phyloP scores from a whole-genome alignment of 2,888 invertebrate species.

The Campoletis raptor region DNA sequence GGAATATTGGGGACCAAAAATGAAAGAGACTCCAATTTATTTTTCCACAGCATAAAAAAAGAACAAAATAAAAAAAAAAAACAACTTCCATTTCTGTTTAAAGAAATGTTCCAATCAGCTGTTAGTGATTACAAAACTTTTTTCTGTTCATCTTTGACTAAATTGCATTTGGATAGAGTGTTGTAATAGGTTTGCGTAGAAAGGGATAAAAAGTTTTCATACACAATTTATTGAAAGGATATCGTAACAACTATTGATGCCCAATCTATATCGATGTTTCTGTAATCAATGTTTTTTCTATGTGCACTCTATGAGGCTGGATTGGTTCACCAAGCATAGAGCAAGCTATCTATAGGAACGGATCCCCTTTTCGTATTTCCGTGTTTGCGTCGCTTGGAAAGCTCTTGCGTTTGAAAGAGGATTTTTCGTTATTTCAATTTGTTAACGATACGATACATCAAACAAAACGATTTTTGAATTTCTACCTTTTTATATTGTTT shows the following conservation, averaged over 20 bases:
- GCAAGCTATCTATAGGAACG: not conserved
- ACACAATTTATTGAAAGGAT: not conserved
- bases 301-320: not conserved
- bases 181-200: not conserved
- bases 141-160: not conserved
- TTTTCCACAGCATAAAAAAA: not conserved
- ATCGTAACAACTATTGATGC: not conserved
- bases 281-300: not conserved
- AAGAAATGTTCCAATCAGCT: not conserved
- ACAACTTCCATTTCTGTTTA: not conserved
- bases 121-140: not conserved
- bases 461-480: not conserved
- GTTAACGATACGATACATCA: not conserved
- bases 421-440: not conserved
- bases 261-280: constrained; percentile 1
- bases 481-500: not conserved
- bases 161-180: not conserved
- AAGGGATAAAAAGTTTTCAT: not conserved
- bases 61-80: not conserved
- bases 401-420: not conserved
- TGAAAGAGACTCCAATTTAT: not conserved
- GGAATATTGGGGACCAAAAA: not conserved
- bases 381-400: not conserved
- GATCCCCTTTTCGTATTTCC: not conserved
- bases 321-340: constrained; percentile 1